phyloP scores from a whole-genome alignment of 2,888 invertebrate species.

The Halictus ligatus region DNA sequence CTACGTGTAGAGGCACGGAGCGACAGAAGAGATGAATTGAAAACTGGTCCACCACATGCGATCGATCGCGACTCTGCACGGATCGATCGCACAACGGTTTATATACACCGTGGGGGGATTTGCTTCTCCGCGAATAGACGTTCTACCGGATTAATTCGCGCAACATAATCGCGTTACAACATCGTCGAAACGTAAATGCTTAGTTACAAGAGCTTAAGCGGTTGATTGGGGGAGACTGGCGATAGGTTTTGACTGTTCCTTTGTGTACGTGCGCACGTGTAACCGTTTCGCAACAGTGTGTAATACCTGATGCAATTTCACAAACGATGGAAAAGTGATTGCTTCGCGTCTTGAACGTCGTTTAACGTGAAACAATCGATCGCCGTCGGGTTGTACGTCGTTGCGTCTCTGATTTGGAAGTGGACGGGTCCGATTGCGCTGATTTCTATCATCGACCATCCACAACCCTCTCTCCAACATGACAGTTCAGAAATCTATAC shows the following conservation, averaged over 20 bases:
- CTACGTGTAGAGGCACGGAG: not conserved
- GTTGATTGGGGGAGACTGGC: constrained; percentile 42
- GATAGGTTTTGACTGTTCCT: constrained; percentile 37
- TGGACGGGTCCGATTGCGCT: not conserved
- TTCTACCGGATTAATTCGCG: constrained; percentile 55
- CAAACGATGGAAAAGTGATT: constrained; percentile 16
- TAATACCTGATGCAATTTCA: constrained; percentile 25
- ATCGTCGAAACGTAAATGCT: constrained; percentile 56
- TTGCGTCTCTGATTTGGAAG: not conserved
- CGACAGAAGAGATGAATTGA: constrained; percentile 8
- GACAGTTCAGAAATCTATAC: too few species aligned
- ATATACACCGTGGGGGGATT: constrained; percentile 37
- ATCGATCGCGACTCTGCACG: constrained; percentile 1
- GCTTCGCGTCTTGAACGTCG: not conserved
- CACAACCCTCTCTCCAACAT: too few species aligned
- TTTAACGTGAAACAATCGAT: not conserved
- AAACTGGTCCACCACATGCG: not conserved
- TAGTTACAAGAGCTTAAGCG: constrained; percentile 59
- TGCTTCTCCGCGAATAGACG: constrained; percentile 51
- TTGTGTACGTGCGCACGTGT: not conserved
- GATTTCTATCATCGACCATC: not conserved
- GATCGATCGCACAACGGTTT: constrained; percentile 44
- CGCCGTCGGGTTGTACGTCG: not conserved
- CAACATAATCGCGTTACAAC: constrained; percentile 54
- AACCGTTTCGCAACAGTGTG: constrained; percentile 9